These are phyloP conservation scores for Herpailurus yagouaroundi DNA, from an alignment of 2,113 vertebrate genomes.

Conservation along the genomic window DNA sequence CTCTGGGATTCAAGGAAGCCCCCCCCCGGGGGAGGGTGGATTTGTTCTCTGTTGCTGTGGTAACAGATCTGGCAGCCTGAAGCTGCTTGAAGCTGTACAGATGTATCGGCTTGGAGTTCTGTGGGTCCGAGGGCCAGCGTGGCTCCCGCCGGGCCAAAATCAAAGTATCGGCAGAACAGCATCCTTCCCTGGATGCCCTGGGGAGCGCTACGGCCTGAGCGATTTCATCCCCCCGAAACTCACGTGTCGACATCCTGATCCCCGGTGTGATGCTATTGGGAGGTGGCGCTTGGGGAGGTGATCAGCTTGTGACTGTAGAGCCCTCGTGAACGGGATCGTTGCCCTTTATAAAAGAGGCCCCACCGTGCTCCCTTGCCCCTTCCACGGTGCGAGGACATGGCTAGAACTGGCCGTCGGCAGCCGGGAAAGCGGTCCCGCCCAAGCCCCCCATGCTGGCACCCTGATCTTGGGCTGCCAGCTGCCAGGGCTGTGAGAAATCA, in stretches of 20 bases:
- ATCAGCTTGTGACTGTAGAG: not conserved
- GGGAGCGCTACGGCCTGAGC: not conserved
- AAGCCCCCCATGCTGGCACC: not conserved
- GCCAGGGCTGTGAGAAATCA: not conserved
- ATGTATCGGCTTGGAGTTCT: not conserved
- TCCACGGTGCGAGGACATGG: not conserved
- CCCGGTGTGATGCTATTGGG: not conserved
- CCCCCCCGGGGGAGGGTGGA: not conserved
- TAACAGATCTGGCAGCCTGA: not conserved
- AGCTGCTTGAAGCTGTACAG: not conserved
- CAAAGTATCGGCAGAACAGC: not conserved
- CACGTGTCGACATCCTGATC: not conserved
- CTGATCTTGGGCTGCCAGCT: not conserved
- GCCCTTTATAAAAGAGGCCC: not conserved
- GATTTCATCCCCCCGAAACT: not conserved
- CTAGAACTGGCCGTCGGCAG: fast-evolving
- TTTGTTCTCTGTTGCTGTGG: not conserved
- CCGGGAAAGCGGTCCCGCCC: too few species aligned
- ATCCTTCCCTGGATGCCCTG: not conserved
- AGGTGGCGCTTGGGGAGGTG: not conserved
- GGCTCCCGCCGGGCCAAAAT: not conserved
- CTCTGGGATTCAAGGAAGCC: not conserved
- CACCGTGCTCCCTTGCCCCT: not conserved
- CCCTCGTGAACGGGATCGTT: not conserved
- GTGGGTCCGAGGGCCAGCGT: not conserved